phyloP scores from a whole-genome alignment of 2,888 invertebrate genomes.

The Netelia inedita region DNA sequence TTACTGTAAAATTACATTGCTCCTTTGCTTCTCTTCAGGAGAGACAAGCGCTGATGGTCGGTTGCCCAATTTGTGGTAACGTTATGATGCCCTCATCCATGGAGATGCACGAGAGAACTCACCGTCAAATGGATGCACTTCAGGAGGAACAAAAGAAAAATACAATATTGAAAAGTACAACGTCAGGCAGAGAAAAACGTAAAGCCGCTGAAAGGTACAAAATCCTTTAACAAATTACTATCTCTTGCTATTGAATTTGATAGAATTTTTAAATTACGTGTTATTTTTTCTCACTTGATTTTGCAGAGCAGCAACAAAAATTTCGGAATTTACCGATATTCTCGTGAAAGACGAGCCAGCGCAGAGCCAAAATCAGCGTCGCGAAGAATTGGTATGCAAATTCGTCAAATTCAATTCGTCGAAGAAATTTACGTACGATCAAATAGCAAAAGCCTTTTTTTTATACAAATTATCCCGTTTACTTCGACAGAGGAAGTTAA shows the following conservation, averaged over 20 bases:
- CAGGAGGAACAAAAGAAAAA: conserved; percentile 34
- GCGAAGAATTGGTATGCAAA: conserved; percentile 39
- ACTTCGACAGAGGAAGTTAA: conserved; percentile 56
- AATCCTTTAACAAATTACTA: conserved; percentile 17
- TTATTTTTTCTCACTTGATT: conserved; percentile 59
- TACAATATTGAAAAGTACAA: not conserved
- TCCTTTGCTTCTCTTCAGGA: conserved; percentile 73
- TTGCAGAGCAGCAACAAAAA: conserved; percentile 80
- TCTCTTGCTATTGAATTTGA: conserved; percentile 45
- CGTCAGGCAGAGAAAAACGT: conserved; percentile 76
- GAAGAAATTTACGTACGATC: not conserved
- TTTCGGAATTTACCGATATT: conserved; percentile 78
- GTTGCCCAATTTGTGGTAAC: conserved; percentile 87
- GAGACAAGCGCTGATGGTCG: conserved; percentile 83
- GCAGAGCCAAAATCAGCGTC: conserved; percentile 58
- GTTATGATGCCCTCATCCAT: conserved; percentile 87
- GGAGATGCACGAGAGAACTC: conserved; percentile 87
- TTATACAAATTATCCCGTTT: not conserved
- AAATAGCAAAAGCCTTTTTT: not conserved
- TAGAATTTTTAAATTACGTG: conserved; percentile 16
- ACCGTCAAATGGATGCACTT: conserved; percentile 81
- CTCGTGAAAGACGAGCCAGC: conserved; percentile 72
- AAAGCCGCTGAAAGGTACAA: conserved; percentile 85
- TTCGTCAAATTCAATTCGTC: not conserved
- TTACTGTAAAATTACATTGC: not conserved